phyloP scores from a whole-genome alignment of 2,797 vertebrate genomes.

The Margarornis squamiger region DNA sequence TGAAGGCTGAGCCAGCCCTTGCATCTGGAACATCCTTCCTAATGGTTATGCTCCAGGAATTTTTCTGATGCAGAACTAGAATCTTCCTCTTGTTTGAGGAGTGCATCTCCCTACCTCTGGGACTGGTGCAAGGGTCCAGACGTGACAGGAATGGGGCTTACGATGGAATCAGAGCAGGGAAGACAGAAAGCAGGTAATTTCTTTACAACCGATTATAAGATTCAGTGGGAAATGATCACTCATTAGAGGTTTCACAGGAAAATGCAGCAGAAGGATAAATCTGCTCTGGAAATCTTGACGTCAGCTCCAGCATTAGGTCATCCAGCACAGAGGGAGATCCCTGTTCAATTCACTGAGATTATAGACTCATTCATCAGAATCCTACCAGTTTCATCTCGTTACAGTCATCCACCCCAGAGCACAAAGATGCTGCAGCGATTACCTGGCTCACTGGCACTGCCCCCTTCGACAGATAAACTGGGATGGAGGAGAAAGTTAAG shows the following conservation, averaged over 20 bases:
- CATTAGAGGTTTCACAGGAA: neutral
- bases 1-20: neutral
- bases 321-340: slow-evolving; percentile 40
- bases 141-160: neutral
- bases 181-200: neutral
- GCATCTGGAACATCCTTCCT: neutral
- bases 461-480: neutral
- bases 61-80: neutral
- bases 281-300: slow-evolving; percentile 4
- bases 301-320: slow-evolving; percentile 42
- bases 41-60: neutral
- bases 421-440: neutral
- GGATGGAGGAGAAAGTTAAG: neutral
- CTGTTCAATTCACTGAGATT: neutral
- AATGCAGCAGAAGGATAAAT: neutral
- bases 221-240: neutral
- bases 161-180: neutral
- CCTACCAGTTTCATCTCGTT: neutral
- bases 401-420: neutral
- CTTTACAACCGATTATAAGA: neutral
- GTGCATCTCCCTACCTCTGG: neutral
- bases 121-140: neutral
- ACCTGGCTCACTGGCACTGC: neutral
- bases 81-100: neutral
- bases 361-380: neutral